phyloP scores from a whole-genome alignment of 2,113 vertebrate species.

The Phalacrocorax aristotelis region DNA sequence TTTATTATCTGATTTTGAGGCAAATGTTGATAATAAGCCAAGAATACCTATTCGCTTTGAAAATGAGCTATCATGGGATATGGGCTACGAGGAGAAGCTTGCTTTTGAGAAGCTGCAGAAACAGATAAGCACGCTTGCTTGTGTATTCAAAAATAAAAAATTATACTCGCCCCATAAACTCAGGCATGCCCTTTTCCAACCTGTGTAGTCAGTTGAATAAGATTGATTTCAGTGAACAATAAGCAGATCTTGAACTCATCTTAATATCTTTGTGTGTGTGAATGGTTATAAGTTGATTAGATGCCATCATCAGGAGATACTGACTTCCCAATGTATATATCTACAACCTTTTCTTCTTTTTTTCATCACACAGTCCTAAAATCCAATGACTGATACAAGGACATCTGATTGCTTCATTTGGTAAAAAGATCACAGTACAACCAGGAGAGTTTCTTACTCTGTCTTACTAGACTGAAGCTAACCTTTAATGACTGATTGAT shows the following conservation, averaged over 20 bases:
- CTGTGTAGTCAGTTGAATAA: background rate
- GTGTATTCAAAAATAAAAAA: background rate
- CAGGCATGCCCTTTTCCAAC: background rate
- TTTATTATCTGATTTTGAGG: background rate
- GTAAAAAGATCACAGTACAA: conserved; percentile 5
- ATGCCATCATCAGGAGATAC: background rate
- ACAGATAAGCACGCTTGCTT: background rate
- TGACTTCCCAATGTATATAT: background rate
- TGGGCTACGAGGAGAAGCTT: background rate
- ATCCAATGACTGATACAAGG: background rate
- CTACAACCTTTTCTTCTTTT: background rate
- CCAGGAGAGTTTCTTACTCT: background rate
- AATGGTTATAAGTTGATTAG: background rate
- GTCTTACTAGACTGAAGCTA: background rate
- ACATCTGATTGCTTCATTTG: background rate
- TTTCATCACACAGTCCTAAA: background rate
- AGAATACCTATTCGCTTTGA: background rate
- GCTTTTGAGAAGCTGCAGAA: background rate
- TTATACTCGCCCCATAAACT: background rate
- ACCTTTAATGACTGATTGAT: background rate
- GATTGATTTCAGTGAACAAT: background rate
- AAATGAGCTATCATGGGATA: background rate
- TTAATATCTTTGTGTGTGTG: background rate
- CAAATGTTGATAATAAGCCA: background rate
- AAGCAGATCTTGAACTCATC: background rate